Conservation (phyloP, 2,797 vertebrate genomes). For the Lindbergichthys nudifrons region DNA sequence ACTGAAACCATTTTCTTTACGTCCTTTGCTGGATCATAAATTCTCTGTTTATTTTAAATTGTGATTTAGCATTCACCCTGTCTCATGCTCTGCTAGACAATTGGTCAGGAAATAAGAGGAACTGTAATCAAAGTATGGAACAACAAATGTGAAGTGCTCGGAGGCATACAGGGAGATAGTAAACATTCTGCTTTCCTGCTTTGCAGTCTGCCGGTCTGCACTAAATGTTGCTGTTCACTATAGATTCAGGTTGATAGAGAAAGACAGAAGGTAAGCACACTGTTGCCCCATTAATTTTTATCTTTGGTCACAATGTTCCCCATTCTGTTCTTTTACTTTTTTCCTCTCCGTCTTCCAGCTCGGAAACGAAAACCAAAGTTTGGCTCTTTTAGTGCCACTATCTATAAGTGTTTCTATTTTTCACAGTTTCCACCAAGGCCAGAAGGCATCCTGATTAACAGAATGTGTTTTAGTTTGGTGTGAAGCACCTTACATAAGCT, state of each 20-base stretch:
- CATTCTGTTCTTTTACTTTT: not conserved
- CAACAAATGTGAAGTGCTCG: constrained; percentile 12
- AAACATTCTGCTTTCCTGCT: not conserved
- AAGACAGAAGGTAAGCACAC: not conserved
- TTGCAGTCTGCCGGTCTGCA: not conserved
- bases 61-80: not conserved
- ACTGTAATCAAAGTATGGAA: constrained; percentile 25
- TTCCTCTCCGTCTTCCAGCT: constrained; percentile 17
- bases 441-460: constrained; percentile 42
- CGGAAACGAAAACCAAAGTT: constrained; percentile 8
- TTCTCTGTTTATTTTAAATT: not conserved
- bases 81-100: not conserved
- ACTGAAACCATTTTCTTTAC: not conserved
- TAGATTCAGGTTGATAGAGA: not conserved
- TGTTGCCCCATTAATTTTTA: not conserved
- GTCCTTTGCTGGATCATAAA: constrained; percentile 5
- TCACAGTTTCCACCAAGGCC: constrained; percentile 29
- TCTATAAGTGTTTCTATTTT: not conserved
- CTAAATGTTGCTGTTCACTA: not conserved
- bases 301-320: not conserved
- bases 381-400: not conserved
- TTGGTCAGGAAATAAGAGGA: not conserved
- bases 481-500: constrained; percentile 71
- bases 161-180: not conserved
- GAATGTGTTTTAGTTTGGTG: constrained; percentile 44